phyloP scores from a whole-genome alignment of 35 echinoderm and acorn worm species.

The Nesometra sesokonis region DNA sequence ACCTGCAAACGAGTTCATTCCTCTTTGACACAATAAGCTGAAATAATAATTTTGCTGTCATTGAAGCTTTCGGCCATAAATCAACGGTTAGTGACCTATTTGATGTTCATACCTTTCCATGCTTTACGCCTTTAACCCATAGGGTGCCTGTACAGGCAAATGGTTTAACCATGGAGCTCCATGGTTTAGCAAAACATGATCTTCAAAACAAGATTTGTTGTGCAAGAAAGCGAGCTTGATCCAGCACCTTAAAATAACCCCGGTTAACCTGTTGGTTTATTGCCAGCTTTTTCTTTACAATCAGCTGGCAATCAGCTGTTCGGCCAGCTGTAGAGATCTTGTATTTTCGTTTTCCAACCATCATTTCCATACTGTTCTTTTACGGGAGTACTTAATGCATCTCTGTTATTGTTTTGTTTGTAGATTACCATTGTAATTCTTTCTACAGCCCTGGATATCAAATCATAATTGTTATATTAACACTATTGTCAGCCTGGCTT shows the following conservation, averaged over 20 bases:
- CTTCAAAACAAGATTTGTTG: background rate
- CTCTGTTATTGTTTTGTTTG: too few species aligned
- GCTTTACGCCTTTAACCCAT: background rate
- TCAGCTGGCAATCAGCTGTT: background rate
- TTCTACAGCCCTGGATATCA: too few species aligned
- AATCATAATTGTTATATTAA: too few species aligned
- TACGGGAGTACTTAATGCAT: too few species aligned
- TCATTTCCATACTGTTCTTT: background rate
- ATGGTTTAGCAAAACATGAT: too few species aligned
- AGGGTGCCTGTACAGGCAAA: background rate
- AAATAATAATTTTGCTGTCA: background rate
- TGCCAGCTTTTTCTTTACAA: background rate
- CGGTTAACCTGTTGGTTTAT: background rate
- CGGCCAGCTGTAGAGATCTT: background rate
- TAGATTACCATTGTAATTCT: too few species aligned
- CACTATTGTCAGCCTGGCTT: too few species aligned
- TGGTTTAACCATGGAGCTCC: background rate
- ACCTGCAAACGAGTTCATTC: background rate
- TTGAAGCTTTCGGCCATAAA: background rate
- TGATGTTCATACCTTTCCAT: background rate
- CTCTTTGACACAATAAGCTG: background rate
- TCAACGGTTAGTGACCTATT: background rate
- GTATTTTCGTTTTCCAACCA: background rate
- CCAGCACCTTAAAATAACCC: background rate
- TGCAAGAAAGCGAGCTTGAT: background rate